phyloP scores from a whole-genome alignment of 2,797 vertebrate genomes.

The Enoplosus armatus region DNA sequence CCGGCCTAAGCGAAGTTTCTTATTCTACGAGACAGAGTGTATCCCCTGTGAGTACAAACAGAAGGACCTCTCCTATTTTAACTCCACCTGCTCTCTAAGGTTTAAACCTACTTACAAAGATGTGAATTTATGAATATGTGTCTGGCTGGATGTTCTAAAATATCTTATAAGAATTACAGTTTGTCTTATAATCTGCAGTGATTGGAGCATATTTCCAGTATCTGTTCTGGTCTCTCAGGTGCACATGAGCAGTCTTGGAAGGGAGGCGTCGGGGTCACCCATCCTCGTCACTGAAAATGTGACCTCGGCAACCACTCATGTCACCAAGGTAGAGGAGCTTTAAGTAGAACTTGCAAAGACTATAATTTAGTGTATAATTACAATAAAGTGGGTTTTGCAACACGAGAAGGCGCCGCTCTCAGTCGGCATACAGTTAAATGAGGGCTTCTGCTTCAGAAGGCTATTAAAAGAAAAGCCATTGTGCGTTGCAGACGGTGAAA shows the following conservation, averaged over 20 bases:
- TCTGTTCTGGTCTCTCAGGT: constrained; percentile 72
- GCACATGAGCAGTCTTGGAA: constrained; percentile 80
- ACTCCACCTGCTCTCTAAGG: constrained; percentile 49
- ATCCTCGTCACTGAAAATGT: constrained; percentile 92
- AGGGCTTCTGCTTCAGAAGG: background rate
- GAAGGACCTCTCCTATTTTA: constrained; percentile 46
- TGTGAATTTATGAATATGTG: constrained; percentile 15
- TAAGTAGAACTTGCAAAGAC: constrained; percentile 7
- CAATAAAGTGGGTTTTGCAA: background rate
- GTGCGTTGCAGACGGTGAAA: constrained; percentile 94
- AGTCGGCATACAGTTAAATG: constrained; percentile 17
- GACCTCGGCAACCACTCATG: constrained; percentile 97
- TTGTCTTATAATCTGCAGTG: background rate
- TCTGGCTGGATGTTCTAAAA: constrained; percentile 26
- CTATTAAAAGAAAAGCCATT: constrained; percentile 26
- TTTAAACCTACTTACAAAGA: constrained; percentile 58
- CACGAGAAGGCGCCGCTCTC: background rate
- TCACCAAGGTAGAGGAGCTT: constrained; percentile 91
- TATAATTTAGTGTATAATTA: background rate
- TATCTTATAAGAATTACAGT: background rate
- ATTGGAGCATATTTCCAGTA: background rate
- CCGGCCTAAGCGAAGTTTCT: constrained; percentile 78
- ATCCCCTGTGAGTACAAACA: constrained; percentile 84
- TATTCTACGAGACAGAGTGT: constrained; percentile 83
- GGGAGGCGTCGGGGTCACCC: constrained; percentile 82